Percentiles rank a stretch among this genome's conserved stretches.
Conservation (phyloP, 2,113 vertebrate species). For the Bos indicus region DNA sequence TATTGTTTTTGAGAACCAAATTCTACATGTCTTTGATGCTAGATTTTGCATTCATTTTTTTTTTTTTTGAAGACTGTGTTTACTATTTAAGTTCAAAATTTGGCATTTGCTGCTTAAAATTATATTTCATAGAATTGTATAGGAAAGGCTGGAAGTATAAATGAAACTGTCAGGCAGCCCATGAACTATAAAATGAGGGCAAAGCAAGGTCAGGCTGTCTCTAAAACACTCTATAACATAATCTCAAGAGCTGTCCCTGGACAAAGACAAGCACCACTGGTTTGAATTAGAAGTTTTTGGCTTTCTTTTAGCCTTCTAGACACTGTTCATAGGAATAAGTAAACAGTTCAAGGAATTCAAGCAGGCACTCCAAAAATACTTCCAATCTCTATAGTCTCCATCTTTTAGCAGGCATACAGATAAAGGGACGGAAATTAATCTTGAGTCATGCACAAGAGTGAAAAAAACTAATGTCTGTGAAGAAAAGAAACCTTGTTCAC, state of each 20-base stretch:
- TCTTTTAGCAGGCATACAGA: not conserved
- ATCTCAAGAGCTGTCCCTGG: not conserved
- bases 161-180: not conserved
- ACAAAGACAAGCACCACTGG: not conserved
- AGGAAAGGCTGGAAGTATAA: not conserved
- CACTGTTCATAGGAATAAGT: not conserved
- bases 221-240: not conserved
- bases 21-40: not conserved
- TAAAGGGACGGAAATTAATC: not conserved
- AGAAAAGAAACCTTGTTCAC: not conserved
- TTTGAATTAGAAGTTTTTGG: not conserved
- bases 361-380: not conserved
- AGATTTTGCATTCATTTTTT: not conserved
- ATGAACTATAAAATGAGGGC: not conserved
- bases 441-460: not conserved
- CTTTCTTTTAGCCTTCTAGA: not conserved
- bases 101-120: not conserved
- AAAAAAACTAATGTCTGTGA: not conserved
- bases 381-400: not conserved
- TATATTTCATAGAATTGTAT: not conserved
- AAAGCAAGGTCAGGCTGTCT: not conserved
- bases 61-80: not conserved
- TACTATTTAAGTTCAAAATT: not conserved
- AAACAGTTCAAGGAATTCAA: not conserved
- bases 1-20: not conserved